Evolutionary conservation across 2,888 invertebrate species (phyloP).

Genomic region (Hetaerina titia): DNA sequence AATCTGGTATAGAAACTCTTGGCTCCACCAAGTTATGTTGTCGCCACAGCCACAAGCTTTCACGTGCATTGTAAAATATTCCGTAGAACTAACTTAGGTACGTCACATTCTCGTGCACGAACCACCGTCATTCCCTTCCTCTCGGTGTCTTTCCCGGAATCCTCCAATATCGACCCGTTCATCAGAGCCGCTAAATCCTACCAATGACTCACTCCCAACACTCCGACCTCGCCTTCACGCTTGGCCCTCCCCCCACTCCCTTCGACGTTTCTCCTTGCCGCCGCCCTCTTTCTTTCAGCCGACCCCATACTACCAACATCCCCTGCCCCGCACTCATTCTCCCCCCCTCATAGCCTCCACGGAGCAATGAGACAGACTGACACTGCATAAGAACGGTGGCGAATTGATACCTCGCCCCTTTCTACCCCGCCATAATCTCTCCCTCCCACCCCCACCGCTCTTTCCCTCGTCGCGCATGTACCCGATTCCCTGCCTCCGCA

Average conservation of each 20-base stretch:
- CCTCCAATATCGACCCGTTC: constrained; percentile 47
- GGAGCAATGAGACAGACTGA: neutral
- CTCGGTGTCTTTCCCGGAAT: constrained; percentile 5
- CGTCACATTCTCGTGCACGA: neutral
- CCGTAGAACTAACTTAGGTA: too few relatives aligned
- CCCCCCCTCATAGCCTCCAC: neutral
- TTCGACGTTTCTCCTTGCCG: neutral
- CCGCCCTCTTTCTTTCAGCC: neutral
- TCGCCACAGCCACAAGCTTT: too few relatives aligned
- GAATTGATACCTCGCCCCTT: constrained; percentile 55
- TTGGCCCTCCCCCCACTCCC: neutral
- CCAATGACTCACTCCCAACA: constrained; percentile 37
- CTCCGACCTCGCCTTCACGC: neutral
- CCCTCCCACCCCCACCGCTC: neutral
- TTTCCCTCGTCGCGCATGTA: neutral
- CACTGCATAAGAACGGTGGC: constrained; percentile 61
- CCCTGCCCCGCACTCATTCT: neutral
- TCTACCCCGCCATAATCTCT: constrained; percentile 52
- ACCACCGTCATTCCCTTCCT: neutral
- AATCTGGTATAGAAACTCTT: too few relatives aligned
- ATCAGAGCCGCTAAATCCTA: constrained; percentile 41
- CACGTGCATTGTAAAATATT: too few relatives aligned
- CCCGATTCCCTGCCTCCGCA: neutral
- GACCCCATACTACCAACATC: neutral
- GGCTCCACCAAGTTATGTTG: too few relatives aligned